These are phyloP conservation scores for Sinelater perroti DNA, from an alignment of 2,888 invertebrate species.

Conservation along the genomic window DNA sequence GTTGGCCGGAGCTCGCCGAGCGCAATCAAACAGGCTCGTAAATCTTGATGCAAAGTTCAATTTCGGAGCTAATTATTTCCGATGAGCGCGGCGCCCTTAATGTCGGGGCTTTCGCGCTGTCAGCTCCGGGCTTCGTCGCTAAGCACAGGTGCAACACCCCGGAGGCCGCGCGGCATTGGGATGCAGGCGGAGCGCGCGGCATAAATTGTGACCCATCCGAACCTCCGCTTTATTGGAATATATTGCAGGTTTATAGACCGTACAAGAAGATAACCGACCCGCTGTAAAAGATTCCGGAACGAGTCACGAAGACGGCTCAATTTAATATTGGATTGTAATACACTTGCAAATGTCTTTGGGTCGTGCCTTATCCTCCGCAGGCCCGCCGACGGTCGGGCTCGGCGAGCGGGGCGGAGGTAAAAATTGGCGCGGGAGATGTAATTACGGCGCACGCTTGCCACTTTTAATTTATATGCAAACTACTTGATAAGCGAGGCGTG, in stretches of 20 bases:
- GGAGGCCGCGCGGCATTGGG: neutral
- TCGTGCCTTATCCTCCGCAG: no score
- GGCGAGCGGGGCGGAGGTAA: no score
- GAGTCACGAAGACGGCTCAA: neutral
- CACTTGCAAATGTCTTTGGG: neutral
- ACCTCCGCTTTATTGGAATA: slow-evolving; percentile 2
- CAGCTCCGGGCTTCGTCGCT: neutral
- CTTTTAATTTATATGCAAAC: slow-evolving; percentile 23
- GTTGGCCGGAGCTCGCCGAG: no score
- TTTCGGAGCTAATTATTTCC: neutral
- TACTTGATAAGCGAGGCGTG: neutral
- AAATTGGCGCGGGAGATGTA: neutral
- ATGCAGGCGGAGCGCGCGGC: neutral
- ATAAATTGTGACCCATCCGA: slow-evolving; percentile 2
- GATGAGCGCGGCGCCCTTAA: neutral
- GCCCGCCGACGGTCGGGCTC: no score
- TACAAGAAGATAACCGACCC: neutral
- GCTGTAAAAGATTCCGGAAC: neutral
- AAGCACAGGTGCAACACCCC: slow-evolving; percentile 1
- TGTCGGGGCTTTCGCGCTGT: neutral
- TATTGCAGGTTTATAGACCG: neutral
- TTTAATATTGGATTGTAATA: neutral
- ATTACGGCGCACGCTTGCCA: slow-evolving; percentile 5
- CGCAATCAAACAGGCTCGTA: neutral
- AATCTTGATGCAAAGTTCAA: neutral